Evolutionary conservation across 2,888 invertebrate species (phyloP), one percentile per base, ranked within the genome.

Genomic region (Eilema sororculum): DNA sequence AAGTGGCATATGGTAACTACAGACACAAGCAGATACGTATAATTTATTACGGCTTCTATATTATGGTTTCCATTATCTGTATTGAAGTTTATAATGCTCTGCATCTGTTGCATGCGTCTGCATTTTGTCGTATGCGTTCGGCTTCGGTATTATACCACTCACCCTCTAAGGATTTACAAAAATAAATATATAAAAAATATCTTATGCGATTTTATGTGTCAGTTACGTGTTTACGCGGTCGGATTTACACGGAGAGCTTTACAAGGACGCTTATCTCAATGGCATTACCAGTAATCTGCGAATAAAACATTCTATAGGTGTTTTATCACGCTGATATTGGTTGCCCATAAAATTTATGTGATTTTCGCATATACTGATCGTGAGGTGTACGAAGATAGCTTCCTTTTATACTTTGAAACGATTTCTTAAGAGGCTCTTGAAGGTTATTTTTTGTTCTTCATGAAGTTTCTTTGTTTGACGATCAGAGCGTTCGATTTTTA

Each of bases 321-420:
- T 66, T 66, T 66, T 66, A 66, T 58, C 64, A 37, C 61, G 56
- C 16, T 9, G 59, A 59, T 67, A 67, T 60, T 52, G 67, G 60
- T 25, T 46, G 60, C 30, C 67, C 52, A 59, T 60, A 60, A 67
- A 67, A 69, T 69, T 69, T 60, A 68, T 71, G 61, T 24, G 57
- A 65, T 65, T 66, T 66, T 68, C 75, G 75, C 71, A 71, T 71
- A 69, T 75, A 73, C 68, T n/a, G 30, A 58, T 58, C 52, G 67
- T 30, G 9, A 52, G 57, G 33, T 56, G 22, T 33, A 33, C 28
- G 56, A 16, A 66, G 25, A 66, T 58, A 65, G 37, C 41, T 61
- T 67, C 3, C 4, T 62, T 61, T 30, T 33, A 56, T 20, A 25
- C n/a, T 52, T 52, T 52, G 52, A 52, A 52, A 52, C 24, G 12